These are phyloP conservation scores for Himalopsyche japonica DNA, from an alignment of 2,888 invertebrate genomes.

Conservation along the genomic window DNA sequence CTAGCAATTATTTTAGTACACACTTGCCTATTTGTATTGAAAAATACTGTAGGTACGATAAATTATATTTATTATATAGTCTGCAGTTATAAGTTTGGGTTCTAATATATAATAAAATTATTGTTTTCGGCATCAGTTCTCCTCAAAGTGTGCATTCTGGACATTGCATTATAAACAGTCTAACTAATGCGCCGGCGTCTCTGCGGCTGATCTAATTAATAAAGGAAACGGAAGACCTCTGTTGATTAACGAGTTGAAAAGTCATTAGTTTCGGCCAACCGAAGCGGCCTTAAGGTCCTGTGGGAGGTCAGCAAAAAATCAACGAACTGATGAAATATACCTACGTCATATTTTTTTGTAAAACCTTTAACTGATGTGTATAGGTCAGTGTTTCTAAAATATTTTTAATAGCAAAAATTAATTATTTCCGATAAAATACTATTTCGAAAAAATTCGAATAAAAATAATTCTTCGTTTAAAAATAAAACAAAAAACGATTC, in stretches of 20 bases:
- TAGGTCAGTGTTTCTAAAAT: too few relatives aligned
- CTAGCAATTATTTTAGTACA: too few relatives aligned
- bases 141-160: background rate
- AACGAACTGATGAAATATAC: background rate
- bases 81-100: too few relatives aligned
- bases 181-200: constrained; percentile 6
- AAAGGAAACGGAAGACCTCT: constrained; percentile 42
- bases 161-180: background rate
- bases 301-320: background rate
- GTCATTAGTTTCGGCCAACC: constrained; percentile 29
- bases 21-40: too few relatives aligned
- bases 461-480: too few relatives aligned
- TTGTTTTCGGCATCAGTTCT: background rate
- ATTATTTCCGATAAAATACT: too few relatives aligned
- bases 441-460: too few relatives aligned
- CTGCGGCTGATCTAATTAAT: constrained; percentile 37
- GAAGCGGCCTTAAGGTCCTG: constrained; percentile 6
- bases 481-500: too few relatives aligned
- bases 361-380: too few relatives aligned
- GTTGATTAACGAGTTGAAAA: constrained; percentile 42
- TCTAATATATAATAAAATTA: background rate
- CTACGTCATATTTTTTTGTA: background rate
- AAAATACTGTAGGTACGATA: too few relatives aligned
- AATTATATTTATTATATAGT: too few relatives aligned
- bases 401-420: too few relatives aligned